Conservation (phyloP, 2,797 vertebrate genomes). For the Capromys pilorides region DNA sequence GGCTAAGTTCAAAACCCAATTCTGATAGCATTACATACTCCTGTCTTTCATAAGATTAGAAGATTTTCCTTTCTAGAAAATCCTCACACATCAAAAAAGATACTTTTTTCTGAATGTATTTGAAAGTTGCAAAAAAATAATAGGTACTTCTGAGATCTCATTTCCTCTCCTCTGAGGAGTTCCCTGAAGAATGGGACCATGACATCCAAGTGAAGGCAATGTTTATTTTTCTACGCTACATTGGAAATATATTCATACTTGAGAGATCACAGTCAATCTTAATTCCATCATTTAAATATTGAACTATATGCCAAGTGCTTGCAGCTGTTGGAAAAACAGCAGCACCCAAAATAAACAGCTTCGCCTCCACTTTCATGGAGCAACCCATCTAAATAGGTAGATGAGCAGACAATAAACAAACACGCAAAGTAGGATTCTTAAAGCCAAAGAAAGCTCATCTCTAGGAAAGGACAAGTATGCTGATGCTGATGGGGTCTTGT, state of each 20-base stretch:
- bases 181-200: not conserved
- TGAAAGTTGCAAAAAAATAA: constrained; percentile 40
- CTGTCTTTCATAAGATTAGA: constrained; percentile 37
- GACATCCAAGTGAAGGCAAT: not conserved
- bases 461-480: not conserved
- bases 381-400: not conserved
- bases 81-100: not conserved
- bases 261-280: not conserved
- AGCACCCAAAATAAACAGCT: not conserved
- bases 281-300: constrained; percentile 9
- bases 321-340: not conserved
- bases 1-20: constrained; percentile 49
- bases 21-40: not conserved
- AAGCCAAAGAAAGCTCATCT: not conserved
- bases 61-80: constrained; percentile 52
- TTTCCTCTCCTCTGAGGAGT: not conserved
- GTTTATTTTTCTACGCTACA: constrained; percentile 15
- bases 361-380: not conserved
- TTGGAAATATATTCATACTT: not conserved
- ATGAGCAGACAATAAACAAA: constrained; percentile 15
- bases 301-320: not conserved
- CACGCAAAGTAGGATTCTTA: not conserved
- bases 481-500: not conserved
- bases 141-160: not conserved
- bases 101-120: not conserved